Percentiles rank a stretch among this genome's conserved stretches.
phyloP scores from a whole-genome alignment of 2,113 vertebrate species.

The Etheostoma spectabile region DNA sequence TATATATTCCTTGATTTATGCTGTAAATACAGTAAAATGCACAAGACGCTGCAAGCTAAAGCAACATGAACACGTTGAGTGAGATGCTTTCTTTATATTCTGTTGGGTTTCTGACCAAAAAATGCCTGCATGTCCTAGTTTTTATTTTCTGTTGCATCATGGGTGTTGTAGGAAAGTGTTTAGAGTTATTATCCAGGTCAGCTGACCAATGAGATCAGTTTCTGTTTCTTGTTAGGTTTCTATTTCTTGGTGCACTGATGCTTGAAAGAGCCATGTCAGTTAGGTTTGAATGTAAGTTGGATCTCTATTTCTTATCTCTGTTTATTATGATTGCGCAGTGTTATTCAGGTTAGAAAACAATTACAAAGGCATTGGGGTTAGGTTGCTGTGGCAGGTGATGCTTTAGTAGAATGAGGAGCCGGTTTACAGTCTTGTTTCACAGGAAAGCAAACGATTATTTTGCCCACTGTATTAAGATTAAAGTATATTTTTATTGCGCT shows the following conservation, averaged over 20 bases:
- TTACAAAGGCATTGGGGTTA: neutral
- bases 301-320: neutral
- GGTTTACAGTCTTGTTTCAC: constrained; percentile 38
- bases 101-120: constrained; percentile 14
- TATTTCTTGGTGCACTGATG: constrained; percentile 15
- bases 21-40: neutral
- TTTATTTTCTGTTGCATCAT: neutral
- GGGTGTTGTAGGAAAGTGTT: neutral
- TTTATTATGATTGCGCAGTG: constrained; percentile 1
- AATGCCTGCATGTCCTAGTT: neutral
- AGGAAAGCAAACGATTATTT: constrained; percentile 10
- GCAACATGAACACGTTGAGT: neutral
- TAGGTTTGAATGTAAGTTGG: neutral
- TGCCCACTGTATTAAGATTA: constrained; percentile 6
- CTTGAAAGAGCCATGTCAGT: neutral
- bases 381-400: neutral
- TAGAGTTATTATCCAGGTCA: neutral
- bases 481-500: constrained; percentile 24
- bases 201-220: constrained; percentile 7
- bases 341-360: neutral
- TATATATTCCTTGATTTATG: neutral
- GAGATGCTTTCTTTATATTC: neutral
- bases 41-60: constrained; percentile 10
- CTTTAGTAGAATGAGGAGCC: neutral
- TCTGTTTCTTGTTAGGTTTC: constrained; percentile 44